A percentile compares a stretch with the other conserved stretches of the same genome.
phyloP scores from a whole-genome alignment of 2,113 vertebrate species.

The Podarcis muralis region DNA sequence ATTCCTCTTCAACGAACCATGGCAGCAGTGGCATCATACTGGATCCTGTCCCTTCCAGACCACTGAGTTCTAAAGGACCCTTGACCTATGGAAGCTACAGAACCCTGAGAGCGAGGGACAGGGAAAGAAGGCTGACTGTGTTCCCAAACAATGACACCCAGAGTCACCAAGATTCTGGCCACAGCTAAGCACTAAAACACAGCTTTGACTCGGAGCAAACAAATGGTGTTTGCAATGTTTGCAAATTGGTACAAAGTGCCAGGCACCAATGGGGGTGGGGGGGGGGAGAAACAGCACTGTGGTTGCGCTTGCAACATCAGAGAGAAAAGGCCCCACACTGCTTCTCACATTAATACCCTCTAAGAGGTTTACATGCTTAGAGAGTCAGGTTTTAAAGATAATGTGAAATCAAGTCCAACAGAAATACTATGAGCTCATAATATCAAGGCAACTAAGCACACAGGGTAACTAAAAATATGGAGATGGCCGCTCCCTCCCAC shows the following conservation, averaged over 20 bases:
- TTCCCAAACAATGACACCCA: not conserved
- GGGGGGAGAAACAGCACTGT: not conserved
- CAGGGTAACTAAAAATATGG: constrained; percentile 23
- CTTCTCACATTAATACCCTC: constrained; percentile 43
- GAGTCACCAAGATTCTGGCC: not conserved
- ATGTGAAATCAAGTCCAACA: constrained; percentile 54
- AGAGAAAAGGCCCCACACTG: constrained; percentile 40
- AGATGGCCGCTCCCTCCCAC: constrained; percentile 20
- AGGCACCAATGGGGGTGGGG: not conserved
- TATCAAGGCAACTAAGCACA: constrained; percentile 16
- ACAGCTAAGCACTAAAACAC: not conserved
- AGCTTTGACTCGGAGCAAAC: accelerated
- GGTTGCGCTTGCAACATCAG: constrained; percentile 34
- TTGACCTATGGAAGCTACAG: not conserved
- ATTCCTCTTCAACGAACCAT: too few relatives aligned
- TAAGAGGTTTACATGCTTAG: constrained; percentile 47
- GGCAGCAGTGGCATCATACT: too few relatives aligned
- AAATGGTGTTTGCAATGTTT: not conserved
- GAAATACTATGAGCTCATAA: not conserved
- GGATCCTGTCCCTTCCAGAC: too few relatives aligned
- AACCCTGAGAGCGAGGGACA: not conserved
- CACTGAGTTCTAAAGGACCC: too few relatives aligned
- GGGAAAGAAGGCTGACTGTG: too few relatives aligned
- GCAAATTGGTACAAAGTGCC: not conserved
- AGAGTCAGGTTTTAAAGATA: constrained; percentile 63